Conservation (phyloP, 1,140 invertebrate species). For the Ooceraea biroi region DNA sequence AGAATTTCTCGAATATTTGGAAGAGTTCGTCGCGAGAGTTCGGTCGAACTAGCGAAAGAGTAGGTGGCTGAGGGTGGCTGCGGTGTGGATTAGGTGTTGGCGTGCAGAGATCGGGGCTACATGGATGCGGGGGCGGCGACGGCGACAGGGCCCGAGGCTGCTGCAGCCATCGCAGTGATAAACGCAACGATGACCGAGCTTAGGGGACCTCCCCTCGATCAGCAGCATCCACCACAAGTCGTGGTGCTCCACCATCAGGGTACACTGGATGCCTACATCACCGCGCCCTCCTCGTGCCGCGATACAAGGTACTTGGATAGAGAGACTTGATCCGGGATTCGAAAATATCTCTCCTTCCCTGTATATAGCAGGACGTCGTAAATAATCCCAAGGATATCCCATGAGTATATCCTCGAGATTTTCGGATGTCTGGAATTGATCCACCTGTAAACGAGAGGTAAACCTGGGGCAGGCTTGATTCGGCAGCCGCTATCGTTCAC, state of each 20-base stretch:
- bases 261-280: conserved; percentile 74
- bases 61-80: conserved; percentile 81
- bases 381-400: conserved; percentile 18
- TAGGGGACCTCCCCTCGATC: conserved; percentile 54
- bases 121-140: conserved; percentile 66
- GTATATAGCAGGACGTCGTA: neutral
- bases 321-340: neutral
- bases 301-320: conserved; percentile 78
- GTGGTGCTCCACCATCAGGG: conserved; percentile 75
- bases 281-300: conserved; percentile 80
- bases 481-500: neutral
- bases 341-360: neutral
- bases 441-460: neutral
- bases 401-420: neutral
- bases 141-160: conserved; percentile 63
- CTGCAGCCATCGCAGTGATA: conserved; percentile 52
- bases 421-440: conserved; percentile 1
- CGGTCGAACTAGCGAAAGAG: neutral
- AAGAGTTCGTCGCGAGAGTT: neutral
- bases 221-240: conserved; percentile 25
- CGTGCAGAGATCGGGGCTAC: conserved; percentile 79
- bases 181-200: conserved; percentile 57
- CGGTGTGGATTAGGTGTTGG: conserved; percentile 82
- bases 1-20: neutral
- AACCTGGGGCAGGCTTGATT: neutral